Evolutionary conservation across 2,888 invertebrate species (phyloP), one percentile per base, ranked within the genome.

Genomic region (Rhabditophanes sp.): DNA sequence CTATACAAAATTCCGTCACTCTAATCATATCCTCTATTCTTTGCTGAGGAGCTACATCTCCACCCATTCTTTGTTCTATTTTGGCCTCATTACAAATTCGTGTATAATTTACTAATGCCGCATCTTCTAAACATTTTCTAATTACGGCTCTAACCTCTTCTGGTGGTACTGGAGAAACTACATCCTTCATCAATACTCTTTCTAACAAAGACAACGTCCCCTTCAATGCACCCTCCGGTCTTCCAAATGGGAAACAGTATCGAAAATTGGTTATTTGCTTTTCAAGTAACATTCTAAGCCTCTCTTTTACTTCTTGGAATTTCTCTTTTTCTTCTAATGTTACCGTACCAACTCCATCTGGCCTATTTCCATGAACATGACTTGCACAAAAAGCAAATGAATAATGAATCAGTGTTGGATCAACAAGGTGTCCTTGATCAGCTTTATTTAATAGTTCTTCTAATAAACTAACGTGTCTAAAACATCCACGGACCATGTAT

Each of bases 311-410:
- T 67, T 87, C 87, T 42, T 84, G 82, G 67, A 96, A 99, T 59
- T 57, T 53, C 18, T 65, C 88, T 68, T 85, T 87, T 69, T 96
- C 96, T 67, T 87, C 88, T 60, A 84, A 80, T 8, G 90, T 85
- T 63, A 99, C 90, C 65, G 93, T 93, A 53, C 90, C 93, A 52
- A 96, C 84, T 33, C 93, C 90, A 71, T 96, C 96, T 42, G 93
- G 88, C 73, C 90, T 87, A 18, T 93, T 96, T 48, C 96, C 96
- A 67, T 93, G 88, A 7, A 99, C 93, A 69, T 96, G 96, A 58
- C 84, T 88, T 34, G 93, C 93, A 71, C 96, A 96, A 73, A 90
- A 99, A 27, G 93, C 93, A 71, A 93, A 99, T 62, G 88, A 87
- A 72, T 84, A 96, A 72, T 99, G 93, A 67, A 96, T 87, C 42